A percentile compares a stretch with the other conserved stretches of the same genome.
Conservation (phyloP, 2,888 invertebrate species). For the Desoria tigrina region DNA sequence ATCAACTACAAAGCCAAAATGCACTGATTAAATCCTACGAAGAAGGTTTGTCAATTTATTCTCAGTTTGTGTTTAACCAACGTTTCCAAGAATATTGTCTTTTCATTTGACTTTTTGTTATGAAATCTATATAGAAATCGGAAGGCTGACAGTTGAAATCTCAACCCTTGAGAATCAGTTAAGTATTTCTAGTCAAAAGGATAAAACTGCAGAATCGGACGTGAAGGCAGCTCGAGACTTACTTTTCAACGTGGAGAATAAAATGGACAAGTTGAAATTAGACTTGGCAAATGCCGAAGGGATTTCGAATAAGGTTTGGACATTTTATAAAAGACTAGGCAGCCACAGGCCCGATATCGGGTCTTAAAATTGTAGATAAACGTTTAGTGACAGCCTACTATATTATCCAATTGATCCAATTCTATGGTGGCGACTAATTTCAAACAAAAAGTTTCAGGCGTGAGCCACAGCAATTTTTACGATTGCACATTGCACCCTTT, state of each 20-base stretch:
- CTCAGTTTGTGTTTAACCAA: neutral
- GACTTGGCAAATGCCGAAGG: constrained; percentile 47
- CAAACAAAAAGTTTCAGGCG: too few species aligned
- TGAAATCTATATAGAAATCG: constrained; percentile 39
- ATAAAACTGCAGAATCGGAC: constrained; percentile 40
- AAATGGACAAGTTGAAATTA: constrained; percentile 45
- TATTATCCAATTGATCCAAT: too few species aligned
- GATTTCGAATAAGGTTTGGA: constrained; percentile 40
- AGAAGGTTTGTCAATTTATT: constrained; percentile 36
- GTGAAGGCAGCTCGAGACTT: constrained; percentile 43
- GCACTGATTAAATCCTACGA: constrained; percentile 43
- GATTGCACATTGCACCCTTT: too few species aligned
- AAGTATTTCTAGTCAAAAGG: constrained; percentile 26
- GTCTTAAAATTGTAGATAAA: too few species aligned
- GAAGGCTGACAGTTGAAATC: constrained; percentile 41
- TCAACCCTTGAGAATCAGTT: constrained; percentile 43
- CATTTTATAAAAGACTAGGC: too few species aligned
- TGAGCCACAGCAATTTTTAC: too few species aligned
- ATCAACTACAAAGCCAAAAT: constrained; percentile 42
- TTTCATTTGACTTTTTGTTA: neutral
- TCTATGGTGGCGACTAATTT: too few species aligned
- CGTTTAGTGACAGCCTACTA: too few species aligned
- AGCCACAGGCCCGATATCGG: too few species aligned
- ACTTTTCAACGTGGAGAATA: constrained; percentile 40
- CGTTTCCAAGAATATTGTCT: too few species aligned